Evolutionary conservation across 2,888 invertebrate species (phyloP).

Genomic region (Melipona bicolor): DNA sequence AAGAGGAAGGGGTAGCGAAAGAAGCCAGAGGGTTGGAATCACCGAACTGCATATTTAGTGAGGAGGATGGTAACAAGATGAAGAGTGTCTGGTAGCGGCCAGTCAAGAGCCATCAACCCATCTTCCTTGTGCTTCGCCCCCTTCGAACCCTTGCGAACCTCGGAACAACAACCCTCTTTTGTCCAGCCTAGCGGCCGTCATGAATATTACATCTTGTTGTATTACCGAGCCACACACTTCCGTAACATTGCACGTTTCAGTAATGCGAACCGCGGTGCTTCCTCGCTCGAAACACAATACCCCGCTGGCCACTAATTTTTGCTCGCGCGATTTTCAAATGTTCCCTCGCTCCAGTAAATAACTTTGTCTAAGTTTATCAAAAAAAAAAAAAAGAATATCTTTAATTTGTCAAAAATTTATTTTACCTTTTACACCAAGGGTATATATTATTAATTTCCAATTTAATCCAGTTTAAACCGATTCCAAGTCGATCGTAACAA

Average conservation of each 20-base stretch:
- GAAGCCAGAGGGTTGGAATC: constrained; percentile 44
- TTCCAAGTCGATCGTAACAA: too few relatives aligned
- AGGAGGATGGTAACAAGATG: constrained; percentile 66
- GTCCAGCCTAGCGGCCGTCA: constrained; percentile 50
- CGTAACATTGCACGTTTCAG: constrained; percentile 23
- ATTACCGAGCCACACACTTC: constrained; percentile 24
- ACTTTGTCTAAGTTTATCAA: too few relatives aligned
- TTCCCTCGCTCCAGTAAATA: too few relatives aligned
- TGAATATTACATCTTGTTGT: constrained; percentile 75
- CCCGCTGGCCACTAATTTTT: background rate
- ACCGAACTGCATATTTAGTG: constrained; percentile 67
- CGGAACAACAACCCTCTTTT: constrained; percentile 64
- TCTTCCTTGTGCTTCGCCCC: constrained; percentile 44
- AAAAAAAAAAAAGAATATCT: too few relatives aligned
- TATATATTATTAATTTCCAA: too few relatives aligned
- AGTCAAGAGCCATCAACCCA: constrained; percentile 63
- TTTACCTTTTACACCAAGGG: too few relatives aligned
- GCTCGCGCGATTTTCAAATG: background rate
- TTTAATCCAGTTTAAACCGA: too few relatives aligned
- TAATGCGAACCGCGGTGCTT: background rate
- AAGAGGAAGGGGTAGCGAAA: constrained; percentile 28
- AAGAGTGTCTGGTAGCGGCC: constrained; percentile 67
- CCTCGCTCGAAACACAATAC: background rate
- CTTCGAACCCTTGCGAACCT: constrained; percentile 49
- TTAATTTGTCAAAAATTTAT: too few relatives aligned